phyloP scores from a whole-genome alignment of 2,113 vertebrate genomes.

The Oenanthe melanoleuca region DNA sequence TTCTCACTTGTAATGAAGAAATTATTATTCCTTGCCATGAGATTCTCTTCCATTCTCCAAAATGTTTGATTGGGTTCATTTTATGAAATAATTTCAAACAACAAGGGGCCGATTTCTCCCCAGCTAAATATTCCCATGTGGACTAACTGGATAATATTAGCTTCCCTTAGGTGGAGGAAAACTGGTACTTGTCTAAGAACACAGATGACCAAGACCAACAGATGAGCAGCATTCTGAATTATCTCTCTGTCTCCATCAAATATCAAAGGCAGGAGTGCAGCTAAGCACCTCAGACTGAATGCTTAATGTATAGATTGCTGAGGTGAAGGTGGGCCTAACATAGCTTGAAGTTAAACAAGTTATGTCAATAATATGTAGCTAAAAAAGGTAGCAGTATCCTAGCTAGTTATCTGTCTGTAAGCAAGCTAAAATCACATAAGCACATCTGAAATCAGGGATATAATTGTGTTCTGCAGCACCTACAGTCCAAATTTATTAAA shows the following conservation, averaged over 20 bases:
- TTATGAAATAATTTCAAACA: not conserved
- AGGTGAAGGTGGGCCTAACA: not conserved
- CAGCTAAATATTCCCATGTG: not conserved
- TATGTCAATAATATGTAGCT: not conserved
- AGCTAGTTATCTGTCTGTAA: not conserved
- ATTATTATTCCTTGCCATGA: not conserved
- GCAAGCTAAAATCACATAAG: not conserved
- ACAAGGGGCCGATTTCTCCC: not conserved
- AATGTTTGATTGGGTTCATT: not conserved
- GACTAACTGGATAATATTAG: not conserved
- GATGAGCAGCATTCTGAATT: too few species aligned
- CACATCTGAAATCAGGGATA: not conserved
- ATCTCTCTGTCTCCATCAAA: not conserved
- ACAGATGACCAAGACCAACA: not conserved
- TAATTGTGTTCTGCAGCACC: not conserved
- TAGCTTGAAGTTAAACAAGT: not conserved
- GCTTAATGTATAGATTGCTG: not conserved
- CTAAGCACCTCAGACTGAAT: not conserved
- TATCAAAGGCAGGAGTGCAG: not conserved
- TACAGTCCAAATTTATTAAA: not conserved
- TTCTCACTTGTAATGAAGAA: not conserved
- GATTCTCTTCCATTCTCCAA: not conserved
- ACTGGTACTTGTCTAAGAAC: not conserved
- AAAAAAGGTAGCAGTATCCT: not conserved
- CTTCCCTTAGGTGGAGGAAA: not conserved